Percentiles rank a stretch among this genome's conserved stretches.
phyloP scores from a whole-genome alignment of 2,888 invertebrate species.

The Amitus sp. region DNA sequence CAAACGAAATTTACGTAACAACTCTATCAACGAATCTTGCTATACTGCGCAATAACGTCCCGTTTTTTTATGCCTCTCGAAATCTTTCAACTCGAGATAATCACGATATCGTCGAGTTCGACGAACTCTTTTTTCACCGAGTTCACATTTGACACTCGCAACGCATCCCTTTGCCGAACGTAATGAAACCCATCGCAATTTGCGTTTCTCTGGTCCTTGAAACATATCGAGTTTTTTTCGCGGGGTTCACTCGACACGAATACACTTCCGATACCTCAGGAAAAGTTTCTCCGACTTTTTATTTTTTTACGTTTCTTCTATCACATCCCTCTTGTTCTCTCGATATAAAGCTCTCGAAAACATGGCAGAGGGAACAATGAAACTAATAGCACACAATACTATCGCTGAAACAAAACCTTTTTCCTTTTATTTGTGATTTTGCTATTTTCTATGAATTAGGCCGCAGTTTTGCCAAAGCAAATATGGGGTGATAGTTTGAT shows the following conservation, averaged over 20 bases:
- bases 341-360: constrained; percentile 49
- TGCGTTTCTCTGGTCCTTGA: constrained; percentile 16
- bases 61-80: background rate
- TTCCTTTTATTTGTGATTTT: constrained; percentile 28
- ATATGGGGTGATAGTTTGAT: too few relatives aligned
- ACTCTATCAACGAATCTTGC: background rate
- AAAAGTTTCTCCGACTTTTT: constrained; percentile 24
- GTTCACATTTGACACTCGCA: background rate
- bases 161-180: constrained; percentile 17
- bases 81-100: background rate
- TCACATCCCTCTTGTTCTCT: constrained; percentile 37
- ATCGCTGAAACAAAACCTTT: constrained; percentile 1
- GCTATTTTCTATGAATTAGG: too few relatives aligned
- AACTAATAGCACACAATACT: constrained; percentile 26
- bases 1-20: too few relatives aligned
- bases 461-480: too few relatives aligned
- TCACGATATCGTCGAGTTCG: background rate
- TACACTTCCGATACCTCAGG: constrained; percentile 14
- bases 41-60: background rate
- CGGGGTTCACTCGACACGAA: constrained; percentile 8
- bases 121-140: background rate
- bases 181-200: constrained; percentile 14
- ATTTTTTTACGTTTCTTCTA: constrained; percentile 24
- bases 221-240: constrained; percentile 14
- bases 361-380: constrained; percentile 50